Conservation (phyloP, 2,797 vertebrate genomes). For the Chloroceryle amazona region DNA sequence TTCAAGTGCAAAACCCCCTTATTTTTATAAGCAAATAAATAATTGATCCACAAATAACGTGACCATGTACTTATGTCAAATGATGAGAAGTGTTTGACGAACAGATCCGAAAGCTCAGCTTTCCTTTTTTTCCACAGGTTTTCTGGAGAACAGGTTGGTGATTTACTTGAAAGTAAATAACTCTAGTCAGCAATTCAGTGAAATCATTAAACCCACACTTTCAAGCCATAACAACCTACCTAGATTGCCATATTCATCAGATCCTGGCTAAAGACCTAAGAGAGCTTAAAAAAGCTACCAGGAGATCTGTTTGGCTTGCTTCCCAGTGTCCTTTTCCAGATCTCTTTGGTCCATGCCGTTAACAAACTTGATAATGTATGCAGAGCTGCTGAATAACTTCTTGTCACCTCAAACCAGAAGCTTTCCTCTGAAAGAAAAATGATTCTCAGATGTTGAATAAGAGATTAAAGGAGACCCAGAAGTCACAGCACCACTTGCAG, state of each 20-base stretch:
- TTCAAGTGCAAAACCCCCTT: background rate
- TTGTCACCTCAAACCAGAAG: background rate
- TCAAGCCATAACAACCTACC: background rate
- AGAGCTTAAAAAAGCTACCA: background rate
- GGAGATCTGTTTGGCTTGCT: background rate
- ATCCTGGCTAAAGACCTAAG: background rate
- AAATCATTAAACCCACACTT: background rate
- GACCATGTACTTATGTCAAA: background rate
- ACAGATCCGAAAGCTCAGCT: background rate
- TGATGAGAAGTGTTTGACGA: background rate
- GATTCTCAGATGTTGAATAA: background rate
- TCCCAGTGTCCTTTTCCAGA: background rate
- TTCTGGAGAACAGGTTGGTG: background rate
- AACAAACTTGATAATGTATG: background rate
- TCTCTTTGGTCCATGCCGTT: background rate
- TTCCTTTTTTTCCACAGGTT: background rate
- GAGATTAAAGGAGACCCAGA: background rate
- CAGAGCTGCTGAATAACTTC: background rate
- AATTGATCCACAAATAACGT: background rate
- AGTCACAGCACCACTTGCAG: background rate
- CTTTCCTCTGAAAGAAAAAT: background rate
- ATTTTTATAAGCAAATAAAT: background rate
- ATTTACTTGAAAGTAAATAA: background rate
- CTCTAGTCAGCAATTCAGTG: background rate
- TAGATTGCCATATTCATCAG: background rate